Evolutionary conservation across 2,797 vertebrate species (phyloP).

Genomic region (Leptodactylus fallax): DNA sequence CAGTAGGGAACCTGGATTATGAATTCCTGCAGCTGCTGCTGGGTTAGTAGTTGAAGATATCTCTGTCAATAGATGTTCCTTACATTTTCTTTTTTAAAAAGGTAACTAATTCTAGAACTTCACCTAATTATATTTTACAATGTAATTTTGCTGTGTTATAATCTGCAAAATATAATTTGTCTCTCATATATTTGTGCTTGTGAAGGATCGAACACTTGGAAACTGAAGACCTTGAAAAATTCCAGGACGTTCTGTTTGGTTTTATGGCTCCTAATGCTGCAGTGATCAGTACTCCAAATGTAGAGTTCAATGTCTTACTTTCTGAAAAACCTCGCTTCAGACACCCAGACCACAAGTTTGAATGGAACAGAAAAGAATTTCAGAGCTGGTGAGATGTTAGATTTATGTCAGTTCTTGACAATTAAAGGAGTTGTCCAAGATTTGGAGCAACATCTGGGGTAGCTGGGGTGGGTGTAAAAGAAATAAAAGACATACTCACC

Average conservation of each 20-base stretch:
- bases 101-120: too few relatives aligned
- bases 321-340: slow-evolving; percentile 79
- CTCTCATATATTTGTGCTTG: slow-evolving; percentile 47
- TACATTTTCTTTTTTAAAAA: neutral
- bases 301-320: slow-evolving; percentile 88
- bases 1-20: neutral
- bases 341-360: slow-evolving; percentile 92
- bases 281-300: slow-evolving; percentile 92
- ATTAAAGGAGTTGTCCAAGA: neutral
- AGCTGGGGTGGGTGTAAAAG: too few relatives aligned
- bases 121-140: neutral
- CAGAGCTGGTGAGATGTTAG: slow-evolving; percentile 83
- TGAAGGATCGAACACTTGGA: slow-evolving; percentile 91
- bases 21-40: neutral
- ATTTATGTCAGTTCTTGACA: neutral
- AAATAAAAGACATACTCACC: too few relatives aligned
- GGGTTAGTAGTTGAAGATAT: neutral
- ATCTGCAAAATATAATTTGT: neutral
- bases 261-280: slow-evolving; percentile 84
- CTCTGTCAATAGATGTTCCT: neutral
- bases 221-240: slow-evolving; percentile 79
- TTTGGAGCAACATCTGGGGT: too few relatives aligned
- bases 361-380: slow-evolving; percentile 90
- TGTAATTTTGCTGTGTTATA: neutral
- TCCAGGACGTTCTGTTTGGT: slow-evolving; percentile 90